Percentiles rank a stretch among this genome's conserved stretches.
Conservation (phyloP, 1,140 invertebrate species). For the Tetragnatha versicolor region DNA sequence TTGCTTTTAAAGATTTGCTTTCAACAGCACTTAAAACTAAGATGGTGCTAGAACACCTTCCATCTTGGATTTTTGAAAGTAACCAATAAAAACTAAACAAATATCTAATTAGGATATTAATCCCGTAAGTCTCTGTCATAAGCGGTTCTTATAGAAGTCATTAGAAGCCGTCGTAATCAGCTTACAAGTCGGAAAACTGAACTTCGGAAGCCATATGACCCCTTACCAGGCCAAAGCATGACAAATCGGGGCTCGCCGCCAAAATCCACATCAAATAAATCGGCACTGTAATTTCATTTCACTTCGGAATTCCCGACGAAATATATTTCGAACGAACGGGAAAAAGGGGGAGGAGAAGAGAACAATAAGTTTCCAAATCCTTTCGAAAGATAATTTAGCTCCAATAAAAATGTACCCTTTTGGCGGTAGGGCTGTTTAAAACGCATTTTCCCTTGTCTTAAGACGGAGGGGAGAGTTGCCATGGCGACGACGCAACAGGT, state of each 20-base stretch:
- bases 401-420: conserved; percentile 41
- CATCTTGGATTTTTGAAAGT: too few species aligned
- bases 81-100: too few species aligned
- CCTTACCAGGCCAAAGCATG: neutral
- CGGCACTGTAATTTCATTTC: conserved; percentile 25
- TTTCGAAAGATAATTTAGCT: conserved; percentile 46
- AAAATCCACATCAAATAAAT: neutral
- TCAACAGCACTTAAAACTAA: too few species aligned
- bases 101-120: too few species aligned
- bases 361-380: conserved; percentile 32
- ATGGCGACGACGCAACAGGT: conserved; percentile 50
- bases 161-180: too few species aligned
- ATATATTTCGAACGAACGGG: conserved; percentile 4
- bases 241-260: too few species aligned
- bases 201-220: too few species aligned
- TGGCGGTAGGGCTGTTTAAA: conserved; percentile 36
- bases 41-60: too few species aligned
- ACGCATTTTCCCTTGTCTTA: conserved; percentile 42
- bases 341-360: conserved; percentile 29
- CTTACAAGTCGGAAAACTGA: too few species aligned
- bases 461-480: conserved; percentile 9
- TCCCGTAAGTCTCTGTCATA: too few species aligned
- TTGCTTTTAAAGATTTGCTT: too few species aligned
- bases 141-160: too few species aligned
- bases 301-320: conserved; percentile 29